These are phyloP conservation scores for Patella caerulea DNA, from an alignment of 2,888 invertebrate species.

Conservation along the genomic window DNA sequence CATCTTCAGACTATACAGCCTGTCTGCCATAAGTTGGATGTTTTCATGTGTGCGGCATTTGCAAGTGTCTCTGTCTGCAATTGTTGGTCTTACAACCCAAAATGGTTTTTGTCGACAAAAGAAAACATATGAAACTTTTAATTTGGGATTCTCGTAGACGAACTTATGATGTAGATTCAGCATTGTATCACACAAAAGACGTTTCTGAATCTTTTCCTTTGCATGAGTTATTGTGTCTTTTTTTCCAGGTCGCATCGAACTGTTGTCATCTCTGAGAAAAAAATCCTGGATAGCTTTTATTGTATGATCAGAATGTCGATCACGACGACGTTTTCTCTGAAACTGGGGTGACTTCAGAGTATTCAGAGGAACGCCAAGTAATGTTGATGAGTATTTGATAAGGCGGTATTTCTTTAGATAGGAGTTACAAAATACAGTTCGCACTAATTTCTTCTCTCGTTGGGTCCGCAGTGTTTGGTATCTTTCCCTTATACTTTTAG, in stretches of 20 bases:
- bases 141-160: slow-evolving; percentile 18
- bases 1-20: slow-evolving; percentile 14
- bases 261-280: slow-evolving; percentile 35
- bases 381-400: too few relatives aligned
- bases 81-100: slow-evolving; percentile 31
- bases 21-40: slow-evolving; percentile 27
- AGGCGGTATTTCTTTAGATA: too few relatives aligned
- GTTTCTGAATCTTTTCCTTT: slow-evolving; percentile 35
- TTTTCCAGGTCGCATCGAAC: slow-evolving; percentile 37
- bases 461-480: too few relatives aligned
- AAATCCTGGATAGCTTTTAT: neutral
- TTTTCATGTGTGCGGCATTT: slow-evolving; percentile 38
- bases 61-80: slow-evolving; percentile 41
- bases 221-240: neutral
- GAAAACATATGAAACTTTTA: slow-evolving; percentile 37
- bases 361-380: too few relatives aligned
- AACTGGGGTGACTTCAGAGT: too few relatives aligned
- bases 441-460: too few relatives aligned
- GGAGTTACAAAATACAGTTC: too few relatives aligned
- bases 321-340: too few relatives aligned
- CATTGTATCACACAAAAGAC: slow-evolving; percentile 34
- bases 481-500: too few relatives aligned
- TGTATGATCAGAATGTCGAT: too few relatives aligned
- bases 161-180: slow-evolving; percentile 38
- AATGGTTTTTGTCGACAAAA: slow-evolving; percentile 41